phyloP scores from a whole-genome alignment of 2,888 invertebrate species.

The Minunthozetes semirufus region DNA sequence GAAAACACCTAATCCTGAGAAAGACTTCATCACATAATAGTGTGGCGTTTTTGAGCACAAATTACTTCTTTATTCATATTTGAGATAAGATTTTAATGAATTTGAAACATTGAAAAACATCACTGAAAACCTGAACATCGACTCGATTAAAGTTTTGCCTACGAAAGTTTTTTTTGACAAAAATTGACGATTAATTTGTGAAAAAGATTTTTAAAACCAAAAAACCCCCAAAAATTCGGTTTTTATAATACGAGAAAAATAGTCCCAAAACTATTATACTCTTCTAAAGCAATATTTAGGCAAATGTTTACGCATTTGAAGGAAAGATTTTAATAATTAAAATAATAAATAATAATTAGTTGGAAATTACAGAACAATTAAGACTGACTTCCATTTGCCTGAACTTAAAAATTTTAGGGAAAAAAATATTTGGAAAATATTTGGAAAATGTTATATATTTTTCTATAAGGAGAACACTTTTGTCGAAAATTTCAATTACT shows the following conservation, averaged over 20 bases:
- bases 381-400: slow-evolving; percentile 16
- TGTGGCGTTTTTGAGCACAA: slow-evolving; percentile 14
- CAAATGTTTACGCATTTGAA: slow-evolving; percentile 15
- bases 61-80: not conserved
- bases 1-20: not conserved
- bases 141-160: slow-evolving; percentile 28
- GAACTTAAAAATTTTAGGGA: not conserved
- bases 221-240: not conserved
- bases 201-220: not conserved
- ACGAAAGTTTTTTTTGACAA: not conserved
- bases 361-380: slow-evolving; percentile 16
- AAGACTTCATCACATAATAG: slow-evolving; percentile 27
- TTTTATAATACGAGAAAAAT: not conserved
- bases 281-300: slow-evolving; percentile 27
- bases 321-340: slow-evolving; percentile 5
- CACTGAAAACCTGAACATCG: slow-evolving; percentile 21
- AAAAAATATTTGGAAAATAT: slow-evolving; percentile 24
- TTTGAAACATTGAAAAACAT: slow-evolving; percentile 4
- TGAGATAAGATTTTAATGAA: not conserved
- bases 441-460: slow-evolving; percentile 30
- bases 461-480: slow-evolving; percentile 29
- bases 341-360: slow-evolving; percentile 5
- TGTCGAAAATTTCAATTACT: slow-evolving; percentile 2
- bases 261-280: not conserved
- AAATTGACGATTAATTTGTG: not conserved